Conservation (phyloP, 2,797 vertebrate species). For the Lagorchestes hirsutus region DNA sequence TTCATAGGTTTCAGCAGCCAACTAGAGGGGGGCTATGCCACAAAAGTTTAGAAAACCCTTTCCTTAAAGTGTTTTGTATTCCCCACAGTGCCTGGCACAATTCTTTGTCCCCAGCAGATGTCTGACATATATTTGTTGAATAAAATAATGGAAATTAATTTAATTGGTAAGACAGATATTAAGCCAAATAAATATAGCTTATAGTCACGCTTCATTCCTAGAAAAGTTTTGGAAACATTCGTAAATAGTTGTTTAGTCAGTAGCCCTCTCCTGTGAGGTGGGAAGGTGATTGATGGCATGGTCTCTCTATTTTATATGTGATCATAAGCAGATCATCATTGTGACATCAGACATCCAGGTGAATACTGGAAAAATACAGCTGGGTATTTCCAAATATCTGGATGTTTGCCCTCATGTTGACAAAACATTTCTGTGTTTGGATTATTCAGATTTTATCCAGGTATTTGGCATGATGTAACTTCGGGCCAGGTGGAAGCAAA, state of each 20-base stretch:
- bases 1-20: background rate
- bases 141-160: slow-evolving; percentile 10
- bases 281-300: background rate
- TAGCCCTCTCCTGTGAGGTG: background rate
- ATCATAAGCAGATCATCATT: background rate
- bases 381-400: background rate
- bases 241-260: background rate
- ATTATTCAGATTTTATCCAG: background rate
- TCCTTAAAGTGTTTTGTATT: background rate
- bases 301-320: background rate
- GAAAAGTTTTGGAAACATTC: background rate
- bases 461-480: background rate
- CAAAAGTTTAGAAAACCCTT: background rate
- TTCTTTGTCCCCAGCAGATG: background rate
- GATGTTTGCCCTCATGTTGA: background rate
- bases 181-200: background rate
- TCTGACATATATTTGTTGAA: background rate
- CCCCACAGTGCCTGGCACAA: background rate
- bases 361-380: background rate
- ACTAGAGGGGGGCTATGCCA: background rate
- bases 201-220: background rate
- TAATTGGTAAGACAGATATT: background rate
- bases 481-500: background rate
- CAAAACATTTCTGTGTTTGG: background rate
- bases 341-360: background rate